A percentile compares a stretch with the other conserved stretches of the same genome.
phyloP scores from a whole-genome alignment of 2,797 vertebrate species.

The Molossus alvarezi region DNA sequence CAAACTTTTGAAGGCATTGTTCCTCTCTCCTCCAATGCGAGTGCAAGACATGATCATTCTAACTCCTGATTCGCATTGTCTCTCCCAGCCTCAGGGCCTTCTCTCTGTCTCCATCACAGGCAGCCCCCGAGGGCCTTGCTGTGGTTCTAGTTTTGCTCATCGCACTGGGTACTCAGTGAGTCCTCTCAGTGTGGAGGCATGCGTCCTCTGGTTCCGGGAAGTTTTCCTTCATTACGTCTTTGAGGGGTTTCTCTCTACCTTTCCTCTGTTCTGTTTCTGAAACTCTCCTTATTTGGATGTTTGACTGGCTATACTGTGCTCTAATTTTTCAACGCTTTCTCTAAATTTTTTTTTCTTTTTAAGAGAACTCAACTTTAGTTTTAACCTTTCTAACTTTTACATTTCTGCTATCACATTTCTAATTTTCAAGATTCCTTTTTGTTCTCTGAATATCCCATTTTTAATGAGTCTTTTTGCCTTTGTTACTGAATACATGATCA shows the following conservation, averaged over 20 bases:
- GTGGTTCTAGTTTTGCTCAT: not conserved
- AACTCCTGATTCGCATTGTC: not conserved
- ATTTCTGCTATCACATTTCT: slow-evolving; percentile 14
- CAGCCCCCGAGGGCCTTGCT: not conserved
- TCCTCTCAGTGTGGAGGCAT: not conserved
- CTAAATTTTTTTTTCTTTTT: not conserved
- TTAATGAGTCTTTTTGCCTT: not conserved
- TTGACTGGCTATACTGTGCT: not conserved
- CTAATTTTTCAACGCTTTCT: not conserved
- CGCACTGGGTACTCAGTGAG: not conserved
- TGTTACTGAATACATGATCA: not conserved
- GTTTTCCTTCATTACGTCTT: not conserved
- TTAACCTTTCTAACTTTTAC: not conserved
- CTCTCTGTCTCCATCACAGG: not conserved
- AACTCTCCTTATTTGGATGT: not conserved
- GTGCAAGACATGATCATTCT: not conserved
- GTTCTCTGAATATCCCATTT: slow-evolving; percentile 12
- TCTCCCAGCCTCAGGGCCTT: not conserved
- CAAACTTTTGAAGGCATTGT: not conserved
- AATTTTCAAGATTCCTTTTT: not conserved
- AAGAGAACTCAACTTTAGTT: not conserved
- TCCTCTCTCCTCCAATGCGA: not conserved
- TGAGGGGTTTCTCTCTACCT: not conserved
- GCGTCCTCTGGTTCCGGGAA: not conserved
- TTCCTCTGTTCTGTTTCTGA: not conserved